Evolutionary conservation across 35 echinoderm and acorn worm species (phyloP).

Genomic region (Nesometra sesokonis): DNA sequence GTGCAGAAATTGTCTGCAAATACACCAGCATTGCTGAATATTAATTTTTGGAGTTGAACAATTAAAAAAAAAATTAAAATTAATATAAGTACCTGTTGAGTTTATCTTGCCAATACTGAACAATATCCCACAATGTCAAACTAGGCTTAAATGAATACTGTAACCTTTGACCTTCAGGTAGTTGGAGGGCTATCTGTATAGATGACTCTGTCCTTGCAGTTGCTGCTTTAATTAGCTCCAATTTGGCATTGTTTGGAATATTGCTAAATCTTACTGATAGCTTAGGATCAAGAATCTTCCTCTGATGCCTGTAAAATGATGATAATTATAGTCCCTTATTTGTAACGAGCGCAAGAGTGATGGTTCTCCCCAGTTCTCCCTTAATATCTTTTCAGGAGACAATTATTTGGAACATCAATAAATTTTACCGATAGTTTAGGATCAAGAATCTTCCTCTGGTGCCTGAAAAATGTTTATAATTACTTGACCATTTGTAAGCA

Average conservation of each 20-base stretch:
- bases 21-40: too few relatives aligned
- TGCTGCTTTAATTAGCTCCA: conserved; percentile 73
- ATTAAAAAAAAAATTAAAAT: too few relatives aligned
- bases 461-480: conserved; percentile 35
- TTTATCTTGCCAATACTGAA: conserved; percentile 54
- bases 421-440: conserved; percentile 64
- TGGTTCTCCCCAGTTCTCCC: not conserved
- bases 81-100: conserved; percentile 22
- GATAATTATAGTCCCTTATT: not conserved
- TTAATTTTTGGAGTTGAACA: too few relatives aligned
- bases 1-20: too few relatives aligned
- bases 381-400: not conserved
- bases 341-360: not conserved
- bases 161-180: conserved; percentile 53
- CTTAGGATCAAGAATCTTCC: conserved; percentile 61
- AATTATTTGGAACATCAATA: conserved; percentile 70
- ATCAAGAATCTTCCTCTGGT: conserved; percentile 66
- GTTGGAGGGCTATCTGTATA: conserved; percentile 58
- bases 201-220: conserved; percentile 36
- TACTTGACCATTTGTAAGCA: not conserved
- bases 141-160: conserved; percentile 53
- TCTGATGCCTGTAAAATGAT: conserved; percentile 53
- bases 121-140: conserved; percentile 46
- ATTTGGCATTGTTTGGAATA: conserved; percentile 78
- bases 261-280: conserved; percentile 76